Percentiles rank a stretch among this genome's conserved stretches.
phyloP scores from a whole-genome alignment of 2,797 vertebrate genomes.

The Limosa lapponica region DNA sequence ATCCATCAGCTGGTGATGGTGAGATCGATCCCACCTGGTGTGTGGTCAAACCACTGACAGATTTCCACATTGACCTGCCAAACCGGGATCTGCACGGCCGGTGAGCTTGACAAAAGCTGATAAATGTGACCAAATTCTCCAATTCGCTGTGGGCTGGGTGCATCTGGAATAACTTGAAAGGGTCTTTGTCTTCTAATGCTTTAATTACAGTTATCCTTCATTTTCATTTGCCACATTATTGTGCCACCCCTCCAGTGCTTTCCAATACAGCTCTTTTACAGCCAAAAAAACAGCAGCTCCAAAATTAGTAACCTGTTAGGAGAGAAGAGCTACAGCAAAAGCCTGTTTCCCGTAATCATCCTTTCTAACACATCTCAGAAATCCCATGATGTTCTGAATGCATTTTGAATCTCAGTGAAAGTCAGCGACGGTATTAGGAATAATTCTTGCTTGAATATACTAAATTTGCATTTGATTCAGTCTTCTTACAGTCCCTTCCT shows the following conservation, averaged over 20 bases:
- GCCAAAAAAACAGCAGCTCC: neutral
- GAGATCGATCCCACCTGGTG: conserved; percentile 1
- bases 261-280: neutral
- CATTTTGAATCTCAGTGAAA: neutral
- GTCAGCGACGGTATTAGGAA: no score
- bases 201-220: neutral
- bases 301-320: neutral
- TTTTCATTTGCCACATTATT: neutral
- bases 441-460: neutral
- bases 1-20: conserved; percentile 39
- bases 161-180: neutral
- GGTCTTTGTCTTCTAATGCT: neutral
- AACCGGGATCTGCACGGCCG: conserved; percentile 44
- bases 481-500: neutral
- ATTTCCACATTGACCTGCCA: conserved; percentile 2
- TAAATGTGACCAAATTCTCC: neutral
- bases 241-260: neutral
- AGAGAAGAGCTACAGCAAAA: neutral
- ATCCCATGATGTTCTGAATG: neutral
- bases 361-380: neutral
- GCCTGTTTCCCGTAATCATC: neutral
- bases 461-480: neutral
- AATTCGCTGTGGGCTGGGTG: neutral
- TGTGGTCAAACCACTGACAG: neutral
- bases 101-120: neutral